Base-by-base conservation (phyloP, 2,888 invertebrate genomes). In the Sminthurinus aureus region DNA sequence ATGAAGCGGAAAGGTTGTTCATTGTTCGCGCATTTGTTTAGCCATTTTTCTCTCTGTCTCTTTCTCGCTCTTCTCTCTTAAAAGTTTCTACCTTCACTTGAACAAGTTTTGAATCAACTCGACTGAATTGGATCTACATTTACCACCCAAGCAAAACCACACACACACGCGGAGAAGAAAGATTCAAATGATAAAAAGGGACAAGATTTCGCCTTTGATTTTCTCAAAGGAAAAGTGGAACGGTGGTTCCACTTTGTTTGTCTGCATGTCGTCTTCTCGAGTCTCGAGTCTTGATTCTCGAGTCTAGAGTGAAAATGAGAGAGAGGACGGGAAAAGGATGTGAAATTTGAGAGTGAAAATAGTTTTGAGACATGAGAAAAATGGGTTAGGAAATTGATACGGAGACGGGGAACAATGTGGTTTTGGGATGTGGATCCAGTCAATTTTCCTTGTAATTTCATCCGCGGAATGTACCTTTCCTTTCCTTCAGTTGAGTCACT, bases 391-490 rank as follows among this genome's bases (percentile, higher is more conserved):
- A 87, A 87, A 86, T 87, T 87, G 87, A 83, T 84, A 81, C 83
- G 24, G 75, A 83, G 71, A 22, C 50, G 26, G 38, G 38, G 81
- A 85, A 86, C 84, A 82, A 86, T 84, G 84, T 85, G 6, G 38
- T 38, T 85, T 86, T 80, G 80, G 85, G 81, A 83, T 86, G 82
- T 79, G 84, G n/a, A 73, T 84, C 52, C 79, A 84, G 86, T 88
- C 88, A 87, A 88, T 88, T 88, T 88, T 88, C 88, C 87, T 83
- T 51, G 84, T 87, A 87, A 88, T 88, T 88, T 88, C 85, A 86
- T 87, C 82, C 76, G 69, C 52, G 87, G 88, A 88, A 88, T 88
- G 81, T 85, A 83, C 83, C 76, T 85, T 79, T 83, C 73, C 76
- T 81, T 38, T 13, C 11, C 66, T 67, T 67, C n/a, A 2, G 3